phyloP scores from a whole-genome alignment of 2,797 vertebrate species.

The Parauchenoglanis ngamensis region DNA sequence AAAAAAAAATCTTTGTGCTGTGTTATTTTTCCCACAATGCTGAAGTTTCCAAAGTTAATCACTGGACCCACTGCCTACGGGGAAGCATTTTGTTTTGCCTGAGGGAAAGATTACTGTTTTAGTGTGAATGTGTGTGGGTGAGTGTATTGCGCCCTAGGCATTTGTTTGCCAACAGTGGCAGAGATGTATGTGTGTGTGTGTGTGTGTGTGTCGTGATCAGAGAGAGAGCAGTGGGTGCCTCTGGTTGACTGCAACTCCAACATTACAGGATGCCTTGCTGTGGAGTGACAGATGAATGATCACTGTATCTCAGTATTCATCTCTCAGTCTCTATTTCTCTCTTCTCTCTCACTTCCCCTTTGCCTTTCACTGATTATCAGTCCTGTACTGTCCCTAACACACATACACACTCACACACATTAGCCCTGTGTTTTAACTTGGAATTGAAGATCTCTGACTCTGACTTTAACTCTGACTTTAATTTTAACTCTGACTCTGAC shows the following conservation, averaged over 20 bases:
- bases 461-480: no score
- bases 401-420: neutral
- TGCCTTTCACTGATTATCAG: neutral
- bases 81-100: slow-evolving; percentile 20
- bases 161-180: slow-evolving; percentile 28
- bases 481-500: no score
- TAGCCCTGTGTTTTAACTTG: neutral
- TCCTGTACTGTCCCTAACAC: neutral
- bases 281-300: neutral
- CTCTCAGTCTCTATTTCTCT: neutral
- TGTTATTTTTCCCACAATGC: neutral
- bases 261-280: neutral
- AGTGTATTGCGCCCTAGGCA: slow-evolving; percentile 23
- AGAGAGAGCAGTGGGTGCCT: neutral
- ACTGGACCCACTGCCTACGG: neutral
- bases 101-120: slow-evolving; percentile 30
- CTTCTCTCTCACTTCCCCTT: neutral
- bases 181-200: slow-evolving; percentile 25
- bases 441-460: neutral
- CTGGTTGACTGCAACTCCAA: neutral
- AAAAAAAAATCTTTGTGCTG: neutral
- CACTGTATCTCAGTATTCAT: neutral
- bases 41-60: neutral
- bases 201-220: slow-evolving; percentile 20
- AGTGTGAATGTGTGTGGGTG: slow-evolving; percentile 15